Percentiles rank a stretch among this genome's conserved stretches.
Conservation (phyloP, 2,888 invertebrate genomes). For the Hypomecis atomaria region DNA sequence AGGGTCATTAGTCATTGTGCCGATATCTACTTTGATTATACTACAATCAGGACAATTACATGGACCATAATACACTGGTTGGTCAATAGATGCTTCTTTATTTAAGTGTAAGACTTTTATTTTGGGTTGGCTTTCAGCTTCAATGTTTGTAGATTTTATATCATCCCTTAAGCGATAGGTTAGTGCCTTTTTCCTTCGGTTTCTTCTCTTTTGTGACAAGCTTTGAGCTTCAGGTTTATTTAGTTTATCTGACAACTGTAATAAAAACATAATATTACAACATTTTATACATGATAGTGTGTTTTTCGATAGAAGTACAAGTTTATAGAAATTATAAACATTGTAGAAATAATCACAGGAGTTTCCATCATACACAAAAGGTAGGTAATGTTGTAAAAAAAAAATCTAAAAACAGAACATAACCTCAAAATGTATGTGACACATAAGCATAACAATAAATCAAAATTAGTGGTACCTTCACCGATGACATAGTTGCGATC, state of each 20-base stretch:
- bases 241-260: background rate
- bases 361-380: no score
- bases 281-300: no score
- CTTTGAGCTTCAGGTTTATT: constrained; percentile 31
- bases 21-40: constrained; percentile 23
- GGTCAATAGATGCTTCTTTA: background rate
- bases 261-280: background rate
- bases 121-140: constrained; percentile 17
- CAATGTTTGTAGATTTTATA: constrained; percentile 23
- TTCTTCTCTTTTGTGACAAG: constrained; percentile 59
- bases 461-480: constrained; percentile 60
- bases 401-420: constrained; percentile 39
- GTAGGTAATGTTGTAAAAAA: no score
- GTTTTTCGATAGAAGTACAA: no score
- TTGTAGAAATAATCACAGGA: no score
- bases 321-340: no score
- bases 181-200: constrained; percentile 59
- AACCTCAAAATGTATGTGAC: constrained; percentile 58
- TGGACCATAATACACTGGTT: constrained; percentile 15
- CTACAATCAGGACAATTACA: constrained; percentile 20
- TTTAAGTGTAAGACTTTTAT: constrained; percentile 14
- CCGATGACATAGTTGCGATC: constrained; percentile 67
- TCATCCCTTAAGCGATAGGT: constrained; percentile 40
- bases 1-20: constrained; percentile 26
- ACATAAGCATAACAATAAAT: constrained; percentile 47